Percentiles rank a stretch among this genome's conserved stretches.
Conservation (phyloP, 2,888 invertebrate species). For the Ormyrus pomaceus region DNA sequence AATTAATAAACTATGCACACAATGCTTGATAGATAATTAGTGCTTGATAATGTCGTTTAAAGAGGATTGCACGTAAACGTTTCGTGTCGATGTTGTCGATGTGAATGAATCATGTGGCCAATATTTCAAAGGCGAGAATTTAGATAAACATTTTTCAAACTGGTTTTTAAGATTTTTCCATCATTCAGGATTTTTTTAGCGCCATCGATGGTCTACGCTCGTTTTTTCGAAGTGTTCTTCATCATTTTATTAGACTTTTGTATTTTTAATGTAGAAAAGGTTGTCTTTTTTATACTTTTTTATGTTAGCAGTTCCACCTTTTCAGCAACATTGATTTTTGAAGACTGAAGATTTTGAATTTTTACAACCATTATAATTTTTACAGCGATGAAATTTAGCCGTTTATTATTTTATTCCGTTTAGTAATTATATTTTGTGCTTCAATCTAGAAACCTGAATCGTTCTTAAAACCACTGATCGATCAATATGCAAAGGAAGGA, state of each 20-base stretch:
- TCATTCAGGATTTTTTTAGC: conserved; percentile 1
- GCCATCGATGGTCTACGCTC: conserved; percentile 3
- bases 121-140: not conserved
- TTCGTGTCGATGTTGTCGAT: conserved; percentile 40
- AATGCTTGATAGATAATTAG: conserved; percentile 23
- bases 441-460: conserved; percentile 89
- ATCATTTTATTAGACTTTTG: conserved; percentile 21
- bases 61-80: not conserved
- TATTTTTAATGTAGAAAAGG: not conserved
- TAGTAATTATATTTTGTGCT: conserved; percentile 33
- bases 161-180: conserved; percentile 14
- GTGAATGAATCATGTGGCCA: conserved; percentile 33
- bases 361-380: conserved; percentile 38
- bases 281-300: conserved; percentile 25
- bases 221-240: conserved; percentile 18
- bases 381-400: not conserved
- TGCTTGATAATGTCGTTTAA: conserved; percentile 15
- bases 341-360: conserved; percentile 22
- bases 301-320: conserved; percentile 30
- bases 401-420: not conserved
- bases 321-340: conserved; percentile 43
- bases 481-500: conserved; percentile 95
- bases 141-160: not conserved
- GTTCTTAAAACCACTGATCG: conserved; percentile 95
- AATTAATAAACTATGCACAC: not conserved